Percentiles rank a stretch among this genome's conserved stretches.
phyloP scores from a whole-genome alignment of 2,797 vertebrate genomes.

The Vultur gryphus region DNA sequence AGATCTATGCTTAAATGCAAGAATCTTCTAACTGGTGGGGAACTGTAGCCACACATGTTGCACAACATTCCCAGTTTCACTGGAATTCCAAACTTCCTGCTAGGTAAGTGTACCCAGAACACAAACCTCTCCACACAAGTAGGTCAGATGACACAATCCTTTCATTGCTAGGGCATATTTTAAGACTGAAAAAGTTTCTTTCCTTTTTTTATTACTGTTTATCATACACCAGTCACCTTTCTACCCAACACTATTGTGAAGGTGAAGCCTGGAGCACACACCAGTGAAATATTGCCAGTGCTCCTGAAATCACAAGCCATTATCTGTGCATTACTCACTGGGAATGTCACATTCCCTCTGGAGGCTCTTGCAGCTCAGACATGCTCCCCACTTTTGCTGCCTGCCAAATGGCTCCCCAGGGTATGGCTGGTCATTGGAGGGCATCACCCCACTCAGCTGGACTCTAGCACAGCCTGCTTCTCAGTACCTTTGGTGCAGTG shows the following conservation, averaged over 20 bases:
- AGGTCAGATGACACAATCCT: not conserved
- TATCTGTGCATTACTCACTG: not conserved
- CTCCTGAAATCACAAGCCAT: not conserved
- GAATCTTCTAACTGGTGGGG: not conserved
- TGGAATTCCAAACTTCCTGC: constrained; percentile 25
- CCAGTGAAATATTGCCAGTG: not conserved
- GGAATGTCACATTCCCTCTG: not conserved
- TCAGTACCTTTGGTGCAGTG: not conserved
- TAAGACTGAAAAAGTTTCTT: not conserved
- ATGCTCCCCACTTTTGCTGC: not conserved
- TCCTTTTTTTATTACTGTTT: not conserved
- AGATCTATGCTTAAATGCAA: constrained; percentile 28
- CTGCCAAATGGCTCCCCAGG: not conserved
- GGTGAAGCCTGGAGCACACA: not conserved
- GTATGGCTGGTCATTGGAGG: not conserved
- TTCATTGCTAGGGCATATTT: not conserved
- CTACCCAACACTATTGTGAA: not conserved
- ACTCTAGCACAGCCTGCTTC: not conserved
- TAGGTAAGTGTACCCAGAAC: constrained; percentile 23
- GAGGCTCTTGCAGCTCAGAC: not conserved
- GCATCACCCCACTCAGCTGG: not conserved
- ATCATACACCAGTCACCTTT: not conserved
- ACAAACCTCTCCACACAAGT: not conserved
- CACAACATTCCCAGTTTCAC: not conserved
- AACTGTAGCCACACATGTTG: not conserved